A percentile compares a stretch with the other conserved stretches of the same genome.
phyloP scores from a whole-genome alignment of 1,140 invertebrate species.

The Bombus superbus region DNA sequence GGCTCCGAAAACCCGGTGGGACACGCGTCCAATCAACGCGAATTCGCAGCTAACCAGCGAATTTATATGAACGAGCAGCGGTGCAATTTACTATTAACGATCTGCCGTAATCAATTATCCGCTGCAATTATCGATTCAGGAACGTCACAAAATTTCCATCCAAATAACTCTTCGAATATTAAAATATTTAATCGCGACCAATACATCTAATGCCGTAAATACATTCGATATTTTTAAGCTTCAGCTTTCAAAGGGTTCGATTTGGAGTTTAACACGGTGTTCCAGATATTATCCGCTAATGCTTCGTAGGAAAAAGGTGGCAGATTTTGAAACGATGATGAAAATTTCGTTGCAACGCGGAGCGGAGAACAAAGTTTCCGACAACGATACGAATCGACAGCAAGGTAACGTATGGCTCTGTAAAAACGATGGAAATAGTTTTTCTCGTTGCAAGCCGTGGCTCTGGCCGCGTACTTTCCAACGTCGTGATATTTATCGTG shows the following conservation, averaged over 20 bases:
- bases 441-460: neutral
- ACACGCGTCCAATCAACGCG: constrained; percentile 56
- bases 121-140: constrained; percentile 24
- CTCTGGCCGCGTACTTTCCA: neutral
- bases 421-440: neutral
- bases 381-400: neutral
- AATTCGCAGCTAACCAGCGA: constrained; percentile 56
- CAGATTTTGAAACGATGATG: neutral
- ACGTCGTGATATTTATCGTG: neutral
- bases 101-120: constrained; percentile 25
- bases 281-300: neutral
- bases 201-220: neutral
- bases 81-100: constrained; percentile 52
- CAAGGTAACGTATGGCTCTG: neutral
- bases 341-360: neutral
- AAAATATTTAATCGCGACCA: neutral
- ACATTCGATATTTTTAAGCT: too few relatives aligned
- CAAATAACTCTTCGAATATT: neutral
- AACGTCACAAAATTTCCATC: constrained; percentile 1
- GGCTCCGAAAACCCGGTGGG: constrained; percentile 42
- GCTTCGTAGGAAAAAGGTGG: neutral
- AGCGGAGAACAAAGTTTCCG: neutral
- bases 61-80: constrained; percentile 53
- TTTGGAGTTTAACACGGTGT: too few relatives aligned
- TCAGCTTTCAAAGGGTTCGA: too few relatives aligned